These are phyloP conservation scores for Apostichopus japonicus DNA, from an alignment of 35 echinoderm and acorn worm species.

Conservation along the genomic window DNA sequence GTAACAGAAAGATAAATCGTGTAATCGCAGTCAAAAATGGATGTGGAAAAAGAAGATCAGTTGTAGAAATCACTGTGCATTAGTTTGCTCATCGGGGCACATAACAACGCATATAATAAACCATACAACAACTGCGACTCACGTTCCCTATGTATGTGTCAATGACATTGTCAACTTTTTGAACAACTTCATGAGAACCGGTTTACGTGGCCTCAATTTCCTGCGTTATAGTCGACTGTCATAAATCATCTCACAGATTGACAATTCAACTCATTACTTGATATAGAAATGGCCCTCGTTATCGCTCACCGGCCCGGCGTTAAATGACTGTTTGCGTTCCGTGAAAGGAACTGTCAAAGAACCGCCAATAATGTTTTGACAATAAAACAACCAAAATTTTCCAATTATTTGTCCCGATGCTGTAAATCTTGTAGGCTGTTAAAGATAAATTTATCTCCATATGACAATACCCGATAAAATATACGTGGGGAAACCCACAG, in stretches of 20 bases:
- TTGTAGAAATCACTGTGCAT: too few relatives aligned
- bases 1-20: too few relatives aligned
- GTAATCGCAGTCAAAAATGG: too few relatives aligned
- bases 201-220: neutral
- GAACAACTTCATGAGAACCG: neutral
- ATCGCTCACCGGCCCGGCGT: constrained; percentile 30
- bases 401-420: constrained; percentile 34
- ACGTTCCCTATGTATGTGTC: too few relatives aligned
- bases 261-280: constrained; percentile 21
- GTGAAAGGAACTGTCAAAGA: constrained; percentile 27
- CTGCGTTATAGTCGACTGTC: neutral
- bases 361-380: constrained; percentile 47
- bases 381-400: constrained; percentile 31
- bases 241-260: constrained; percentile 21
- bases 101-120: too few relatives aligned
- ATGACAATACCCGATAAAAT: constrained; percentile 24
- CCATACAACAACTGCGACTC: too few relatives aligned
- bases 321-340: constrained; percentile 46
- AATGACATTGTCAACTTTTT: neutral
- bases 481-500: neutral
- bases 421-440: constrained; percentile 25
- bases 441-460: constrained; percentile 39
- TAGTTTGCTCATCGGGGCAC: too few relatives aligned
- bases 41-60: too few relatives aligned
- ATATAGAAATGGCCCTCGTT: constrained; percentile 3